phyloP scores from a whole-genome alignment of 2,888 invertebrate species.

The Bedellia somnulentella region DNA sequence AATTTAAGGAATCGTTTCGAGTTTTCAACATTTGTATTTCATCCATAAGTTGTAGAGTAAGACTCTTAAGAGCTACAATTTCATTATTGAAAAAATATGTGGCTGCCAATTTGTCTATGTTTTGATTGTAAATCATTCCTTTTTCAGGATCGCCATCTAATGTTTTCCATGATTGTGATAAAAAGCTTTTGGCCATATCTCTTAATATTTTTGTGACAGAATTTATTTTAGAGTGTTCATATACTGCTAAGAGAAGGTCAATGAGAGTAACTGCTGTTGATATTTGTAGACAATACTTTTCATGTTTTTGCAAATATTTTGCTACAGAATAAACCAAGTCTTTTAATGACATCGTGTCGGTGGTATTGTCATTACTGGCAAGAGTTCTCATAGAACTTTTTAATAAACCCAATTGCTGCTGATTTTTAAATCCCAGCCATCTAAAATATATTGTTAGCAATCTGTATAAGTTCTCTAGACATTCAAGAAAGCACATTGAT shows the following conservation, averaged over 20 bases:
- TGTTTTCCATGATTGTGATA: conserved; percentile 71
- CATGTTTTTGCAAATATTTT: conserved; percentile 39
- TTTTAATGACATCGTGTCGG: conserved; percentile 27
- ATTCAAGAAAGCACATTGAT: conserved; percentile 30
- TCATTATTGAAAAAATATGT: conserved; percentile 65
- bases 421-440: conserved; percentile 65
- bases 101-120: conserved; percentile 65
- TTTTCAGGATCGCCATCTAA: conserved; percentile 64
- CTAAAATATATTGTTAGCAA: conserved; percentile 62
- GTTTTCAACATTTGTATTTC: conserved; percentile 60
- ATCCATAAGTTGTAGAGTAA: conserved; percentile 54
- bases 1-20: conserved; percentile 59
- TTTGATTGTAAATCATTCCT: conserved; percentile 66
- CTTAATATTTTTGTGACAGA: conserved; percentile 40
- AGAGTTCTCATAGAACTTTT: conserved; percentile 39
- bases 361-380: conserved; percentile 20
- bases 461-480: conserved; percentile 56
- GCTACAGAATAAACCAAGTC: conserved; percentile 32
- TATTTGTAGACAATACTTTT: conserved; percentile 54
- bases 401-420: conserved; percentile 28
- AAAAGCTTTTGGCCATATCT: conserved; percentile 42
- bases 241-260: conserved; percentile 50
- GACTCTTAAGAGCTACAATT: conserved; percentile 57
- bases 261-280: conserved; percentile 57
- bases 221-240: conserved; percentile 35